A percentile compares a stretch with the other conserved stretches of the same genome.
These are phyloP conservation scores for Drosophila willistoni DNA, from an alignment of 1,140 invertebrate species.

Conservation along the genomic window DNA sequence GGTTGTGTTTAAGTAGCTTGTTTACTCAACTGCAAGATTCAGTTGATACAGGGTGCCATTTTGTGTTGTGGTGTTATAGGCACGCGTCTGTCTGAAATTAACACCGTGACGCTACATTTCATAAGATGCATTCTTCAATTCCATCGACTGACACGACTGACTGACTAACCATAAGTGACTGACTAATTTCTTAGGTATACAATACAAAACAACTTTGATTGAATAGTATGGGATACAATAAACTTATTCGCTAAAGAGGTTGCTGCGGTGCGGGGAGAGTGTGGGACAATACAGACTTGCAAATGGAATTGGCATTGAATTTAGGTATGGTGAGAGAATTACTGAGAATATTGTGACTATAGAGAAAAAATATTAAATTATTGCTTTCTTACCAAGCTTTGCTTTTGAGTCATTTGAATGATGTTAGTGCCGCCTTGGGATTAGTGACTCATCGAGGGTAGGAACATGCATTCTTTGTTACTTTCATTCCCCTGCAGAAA, in stretches of 20 bases:
- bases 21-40: constrained; percentile 64
- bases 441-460: not conserved
- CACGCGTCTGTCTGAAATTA: constrained; percentile 57
- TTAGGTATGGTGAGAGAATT: no score
- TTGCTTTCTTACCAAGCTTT: no score
- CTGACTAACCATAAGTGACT: constrained; percentile 14
- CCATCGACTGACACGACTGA: no score
- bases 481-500: no score
- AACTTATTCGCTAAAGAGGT: not conserved
- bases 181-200: constrained; percentile 50
- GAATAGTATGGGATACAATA: constrained; percentile 22
- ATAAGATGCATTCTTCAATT: constrained; percentile 34
- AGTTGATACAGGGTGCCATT: constrained; percentile 59
- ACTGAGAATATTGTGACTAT: no score
- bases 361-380: no score
- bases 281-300: not conserved
- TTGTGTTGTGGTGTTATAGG: constrained; percentile 13
- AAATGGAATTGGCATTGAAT: not conserved
- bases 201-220: constrained; percentile 17
- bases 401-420: no score
- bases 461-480: not conserved
- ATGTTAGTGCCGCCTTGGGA: no score
- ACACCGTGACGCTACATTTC: constrained; percentile 61
- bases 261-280: not conserved
- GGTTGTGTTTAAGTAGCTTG: constrained; percentile 36